These are phyloP conservation scores for Temnothorax curvispinosus DNA, from an alignment of 1,140 invertebrate species.

Conservation along the genomic window DNA sequence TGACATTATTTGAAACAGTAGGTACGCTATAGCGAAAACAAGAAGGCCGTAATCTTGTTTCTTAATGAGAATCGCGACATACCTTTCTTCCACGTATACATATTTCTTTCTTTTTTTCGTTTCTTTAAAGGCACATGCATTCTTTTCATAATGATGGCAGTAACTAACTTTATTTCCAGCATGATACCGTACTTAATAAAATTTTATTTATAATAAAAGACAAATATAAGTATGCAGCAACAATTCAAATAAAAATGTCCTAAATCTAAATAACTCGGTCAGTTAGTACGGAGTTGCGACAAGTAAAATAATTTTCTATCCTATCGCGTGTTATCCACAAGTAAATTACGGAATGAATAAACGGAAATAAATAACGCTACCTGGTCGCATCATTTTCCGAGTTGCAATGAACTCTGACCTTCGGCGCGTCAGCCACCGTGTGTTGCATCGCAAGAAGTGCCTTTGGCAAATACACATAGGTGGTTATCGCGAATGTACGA, in stretches of 20 bases:
- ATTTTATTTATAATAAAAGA: neutral
- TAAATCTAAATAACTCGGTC: constrained; percentile 32
- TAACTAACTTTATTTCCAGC: constrained; percentile 18
- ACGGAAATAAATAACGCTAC: constrained; percentile 32
- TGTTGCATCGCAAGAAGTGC: neutral
- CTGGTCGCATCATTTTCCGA: constrained; percentile 36
- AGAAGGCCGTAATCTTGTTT: neutral
- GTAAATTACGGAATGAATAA: constrained; percentile 37
- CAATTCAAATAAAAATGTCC: neutral
- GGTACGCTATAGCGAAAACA: neutral
- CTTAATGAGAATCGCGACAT: constrained; percentile 4
- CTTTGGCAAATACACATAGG: constrained; percentile 8
- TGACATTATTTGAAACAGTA: neutral
- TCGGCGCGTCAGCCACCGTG: constrained; percentile 16
- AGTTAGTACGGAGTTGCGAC: neutral
- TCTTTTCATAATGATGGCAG: neutral
- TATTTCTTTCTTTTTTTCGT: neutral
- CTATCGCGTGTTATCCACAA: constrained; percentile 31
- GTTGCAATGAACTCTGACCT: constrained; percentile 43
- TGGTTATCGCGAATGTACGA: constrained; percentile 17
- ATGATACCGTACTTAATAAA: neutral
- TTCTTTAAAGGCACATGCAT: neutral
- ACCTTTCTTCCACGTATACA: neutral
- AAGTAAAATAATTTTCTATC: constrained; percentile 9
- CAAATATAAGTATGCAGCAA: neutral